Evolutionary conservation across 1,140 invertebrate genomes (phyloP), one percentile per base, ranked within the genome.

Genomic region (Apolygus lucorum): DNA sequence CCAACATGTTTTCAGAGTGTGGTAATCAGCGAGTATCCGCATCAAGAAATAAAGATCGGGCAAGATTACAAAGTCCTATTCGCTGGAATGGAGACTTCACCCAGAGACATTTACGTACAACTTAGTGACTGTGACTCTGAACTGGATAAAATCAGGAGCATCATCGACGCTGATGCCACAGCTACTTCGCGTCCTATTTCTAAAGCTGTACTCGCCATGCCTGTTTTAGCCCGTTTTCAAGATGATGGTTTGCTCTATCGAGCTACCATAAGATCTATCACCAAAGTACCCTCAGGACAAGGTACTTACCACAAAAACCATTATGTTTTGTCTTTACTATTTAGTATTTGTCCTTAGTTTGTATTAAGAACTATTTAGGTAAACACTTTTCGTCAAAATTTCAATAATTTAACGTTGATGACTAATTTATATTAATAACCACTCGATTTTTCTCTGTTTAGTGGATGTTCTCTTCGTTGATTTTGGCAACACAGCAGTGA

Each of bases 401-500:
- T n/a, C n/a, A n/a, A n/a, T n/a, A n/a, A n/a, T n/a, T n/a, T n/a
- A n/a, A n/a, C n/a, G n/a, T n/a, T n/a, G n/a, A n/a, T n/a, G n/a
- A n/a, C n/a, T n/a, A n/a, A n/a, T n/a, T n/a, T n/a, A n/a, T n/a
- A n/a, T n/a, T n/a, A 21, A 17, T 21, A 4, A 17, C 29, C 22
- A 67, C 29, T 67, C 22, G 2, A 28, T 34, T 2, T 2, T 63
- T 75, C n/a, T 25, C 71, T 34, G 73, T 75, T 73, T 72, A 42
- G 74, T 78, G 8, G 78, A 82, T 67, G 81, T 87, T 2, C 72
- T 78, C 2, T 86, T 84, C 73, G 75, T 86, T 1, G 85, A 87
- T 74, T 90, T 87, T 74, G 89, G 89, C 28, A 92, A 92, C 75
- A 80, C 80, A 27, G 83, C 83, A 27, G 76, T 83, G 0, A 84